Evolutionary conservation across 2,797 vertebrate species (phyloP), one percentile per base, ranked within the genome.

Genomic region (Chelmon rostratus): DNA sequence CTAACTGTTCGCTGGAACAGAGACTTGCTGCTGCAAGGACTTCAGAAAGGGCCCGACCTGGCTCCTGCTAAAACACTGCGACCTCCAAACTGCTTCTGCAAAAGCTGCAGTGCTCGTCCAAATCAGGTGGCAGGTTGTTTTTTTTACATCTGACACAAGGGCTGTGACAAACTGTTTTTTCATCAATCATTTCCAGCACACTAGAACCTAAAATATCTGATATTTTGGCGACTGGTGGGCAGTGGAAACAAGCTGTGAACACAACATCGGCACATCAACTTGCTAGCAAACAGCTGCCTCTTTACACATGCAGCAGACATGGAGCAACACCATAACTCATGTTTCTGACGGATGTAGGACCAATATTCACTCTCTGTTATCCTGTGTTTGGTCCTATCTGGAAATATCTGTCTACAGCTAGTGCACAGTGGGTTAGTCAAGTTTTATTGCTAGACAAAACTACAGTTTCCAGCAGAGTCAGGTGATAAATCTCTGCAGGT

Each of bases 1-100:
- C 16, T 62, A 76, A 85, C 75, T 61, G 64, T 25, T 54, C 15
- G 21, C 9, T 69, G 76, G 61, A 73, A 85, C 47, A 15, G 16
- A 64, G 23, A 76, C 52, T 42, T n/a, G 6, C 56, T 42, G 71
- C 47, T 57, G 46, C 35, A 63, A 58, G 54, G 62, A 65, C 25
- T 70, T 68, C 13, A 50, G 70, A 72, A 25, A 19, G 49, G 66
- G 23, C 37, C 53, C 50, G 13, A 67, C 19, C n/a, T 62, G 40
- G 50, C 67, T 63, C 66, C 28, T 6, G 33, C 53, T 49, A 33
- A 81, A 79, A 57, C 37, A 50, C 33, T 62, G 8, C 47, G 16
- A 57, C 19, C 35, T 62, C 25, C 28, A 19, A 23, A 69, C 8
- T 56, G 52, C 52, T 7, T 75, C 63, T 73, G 61, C 8, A 76